Evolutionary conservation across 2,888 invertebrate species (phyloP).

Genomic region (Altica lythri): DNA sequence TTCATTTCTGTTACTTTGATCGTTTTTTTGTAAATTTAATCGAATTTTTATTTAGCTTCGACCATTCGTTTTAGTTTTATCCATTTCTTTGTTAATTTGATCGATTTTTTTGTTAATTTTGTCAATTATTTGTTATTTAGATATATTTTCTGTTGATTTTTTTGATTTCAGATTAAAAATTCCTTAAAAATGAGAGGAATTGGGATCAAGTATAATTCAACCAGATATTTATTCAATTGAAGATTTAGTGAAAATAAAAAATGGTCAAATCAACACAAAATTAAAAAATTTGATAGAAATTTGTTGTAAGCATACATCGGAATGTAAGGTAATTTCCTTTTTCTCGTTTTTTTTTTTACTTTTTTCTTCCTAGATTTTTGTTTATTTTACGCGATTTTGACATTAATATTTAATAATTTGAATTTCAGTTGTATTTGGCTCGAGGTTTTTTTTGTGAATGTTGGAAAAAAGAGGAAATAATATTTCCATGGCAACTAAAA

Average conservation of each 20-base stretch:
- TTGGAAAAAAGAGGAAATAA: conserved; percentile 66
- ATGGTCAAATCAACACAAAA: conserved; percentile 63
- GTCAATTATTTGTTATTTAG: too few species aligned
- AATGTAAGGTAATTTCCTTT: conserved; percentile 52
- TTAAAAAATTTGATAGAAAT: conserved; percentile 64
- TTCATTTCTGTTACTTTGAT: too few species aligned
- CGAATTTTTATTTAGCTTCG: too few species aligned
- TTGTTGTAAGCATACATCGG: conserved; percentile 65
- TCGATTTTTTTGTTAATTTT: too few species aligned
- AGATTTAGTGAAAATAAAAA: conserved; percentile 70
- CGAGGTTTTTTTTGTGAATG: conserved; percentile 75
- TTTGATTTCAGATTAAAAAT: conserved; percentile 55
- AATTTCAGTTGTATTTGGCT: conserved; percentile 67
- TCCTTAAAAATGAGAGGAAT: conserved; percentile 63
- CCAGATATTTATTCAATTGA: conserved; percentile 74
- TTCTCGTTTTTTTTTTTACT: neutral
- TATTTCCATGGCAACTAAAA: conserved; percentile 74
- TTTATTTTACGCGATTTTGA: neutral
- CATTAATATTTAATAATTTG: neutral
- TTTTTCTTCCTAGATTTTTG: neutral
- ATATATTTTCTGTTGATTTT: neutral
- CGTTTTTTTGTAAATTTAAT: too few species aligned
- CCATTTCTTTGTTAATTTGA: too few species aligned
- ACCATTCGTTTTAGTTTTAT: too few species aligned
- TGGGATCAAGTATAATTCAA: conserved; percentile 65